A percentile compares a stretch with the other conserved stretches of the same genome.
These are phyloP conservation scores for Abramis brama DNA, from an alignment of 2,113 vertebrate genomes.

Conservation along the genomic window DNA sequence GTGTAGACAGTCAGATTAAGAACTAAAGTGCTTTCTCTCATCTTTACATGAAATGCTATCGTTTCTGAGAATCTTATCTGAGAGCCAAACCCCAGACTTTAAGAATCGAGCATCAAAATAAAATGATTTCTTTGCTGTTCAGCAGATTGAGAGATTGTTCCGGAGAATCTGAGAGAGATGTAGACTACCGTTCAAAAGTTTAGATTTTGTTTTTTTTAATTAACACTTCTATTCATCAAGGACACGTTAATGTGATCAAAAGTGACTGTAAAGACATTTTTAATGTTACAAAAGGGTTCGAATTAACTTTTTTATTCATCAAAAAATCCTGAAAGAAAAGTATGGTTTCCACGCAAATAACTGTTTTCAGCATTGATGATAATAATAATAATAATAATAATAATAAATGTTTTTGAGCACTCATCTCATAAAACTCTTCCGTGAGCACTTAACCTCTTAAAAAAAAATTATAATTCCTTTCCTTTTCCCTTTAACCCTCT, in stretches of 20 bases:
- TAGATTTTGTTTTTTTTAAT: neutral
- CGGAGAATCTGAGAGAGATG: neutral
- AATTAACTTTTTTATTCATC: too few species aligned
- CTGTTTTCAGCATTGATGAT: neutral
- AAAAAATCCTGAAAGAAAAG: neutral
- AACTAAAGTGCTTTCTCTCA: conserved; percentile 62
- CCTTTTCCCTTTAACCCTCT: too few species aligned
- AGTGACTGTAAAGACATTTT: too few species aligned
- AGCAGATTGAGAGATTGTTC: neutral
- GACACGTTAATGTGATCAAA: too few species aligned
- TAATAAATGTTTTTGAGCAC: neutral
- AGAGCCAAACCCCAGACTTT: neutral
- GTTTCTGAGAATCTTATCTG: conserved; percentile 31
- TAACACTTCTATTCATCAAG: neutral
- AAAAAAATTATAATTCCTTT: too few species aligned
- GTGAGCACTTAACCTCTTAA: too few species aligned
- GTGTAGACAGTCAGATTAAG: conserved; percentile 50
- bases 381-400: neutral
- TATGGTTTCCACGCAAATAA: neutral
- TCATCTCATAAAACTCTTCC: too few species aligned
- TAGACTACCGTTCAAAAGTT: neutral
- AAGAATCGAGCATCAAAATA: neutral
- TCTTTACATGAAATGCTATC: conserved; percentile 67
- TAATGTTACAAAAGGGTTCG: neutral
- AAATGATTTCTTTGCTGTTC: neutral